Base-by-base conservation (phyloP, 2,888 invertebrate species). In the Trichogramma evanescens region DNA sequence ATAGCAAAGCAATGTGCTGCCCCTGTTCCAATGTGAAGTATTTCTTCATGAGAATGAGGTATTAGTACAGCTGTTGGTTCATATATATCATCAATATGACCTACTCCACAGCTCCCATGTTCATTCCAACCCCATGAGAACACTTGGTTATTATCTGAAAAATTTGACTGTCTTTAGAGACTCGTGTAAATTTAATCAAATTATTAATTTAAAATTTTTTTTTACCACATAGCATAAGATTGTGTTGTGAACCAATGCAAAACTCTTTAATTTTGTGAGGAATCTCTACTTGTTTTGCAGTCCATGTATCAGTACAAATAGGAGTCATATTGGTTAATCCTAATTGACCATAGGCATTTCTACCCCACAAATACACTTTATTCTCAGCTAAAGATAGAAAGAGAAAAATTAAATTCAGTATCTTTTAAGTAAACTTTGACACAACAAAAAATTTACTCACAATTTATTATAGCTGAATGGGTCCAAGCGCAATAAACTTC, bases 81-180 rank as follows among this genome's bases (percentile, higher is more conserved):
- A 52, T 74, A 66, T 45, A 82, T 76, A 68, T 84, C 78, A 55
- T 76, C 72, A 41, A 74, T 78, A 63, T 77, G 76, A 57, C 84
- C 85, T 67, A 84, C 86, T 57, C 92, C 93, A 70, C 92, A 92
- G 74, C 89, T 92, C 46, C 89, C 89, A 79, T 93, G 93, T 72
- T 93, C 93, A 78, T 93, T 93, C 93, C 93, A 93, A 1, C 93
- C 93, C 92, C 93, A 93, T 26, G 88, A 84, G 72, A 85, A 86
- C 5, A 92, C 74, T 54, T 82, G 81, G 43, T 86, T 86, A 60
- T 85, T 83, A 63, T 81, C 83, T 68, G 84, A 82, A 71, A 71
- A 50, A 44, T 52, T 3, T 10, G 6, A 54, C 3, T 10, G 45
- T 56, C 13, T 51, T 52, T 45, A 38, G 4, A 9, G 9, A 10